Evolutionary conservation across 2,797 vertebrate genomes (phyloP), one percentile per base, ranked within the genome.

Genomic region (Spatula clypeata): DNA sequence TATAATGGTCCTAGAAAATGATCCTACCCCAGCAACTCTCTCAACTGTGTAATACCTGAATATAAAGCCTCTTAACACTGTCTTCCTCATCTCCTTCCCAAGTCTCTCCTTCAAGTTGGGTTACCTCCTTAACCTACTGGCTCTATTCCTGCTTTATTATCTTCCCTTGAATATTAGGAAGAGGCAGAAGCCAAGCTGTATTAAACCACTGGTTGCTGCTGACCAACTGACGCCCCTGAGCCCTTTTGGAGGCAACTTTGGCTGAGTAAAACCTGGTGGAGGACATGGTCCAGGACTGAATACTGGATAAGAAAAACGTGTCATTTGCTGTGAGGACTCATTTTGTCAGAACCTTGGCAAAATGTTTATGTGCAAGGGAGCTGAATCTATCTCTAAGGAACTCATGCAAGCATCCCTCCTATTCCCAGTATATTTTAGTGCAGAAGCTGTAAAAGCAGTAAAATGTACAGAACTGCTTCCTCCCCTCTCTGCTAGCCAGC

Each of bases 141-240:
- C 51, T 93, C 82, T 72, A 12, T 76, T 75, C 55, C 32, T 81
- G 70, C 57, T 93, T 95, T 86, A 93, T 94, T 94, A 93, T 94
- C 88, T 91, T 79, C 69, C 85, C 34, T 57, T 53, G 72, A 92
- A 85, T 70, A 94, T 86, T 79, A 80, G 87, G 91, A 49, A 58
- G 74, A 93, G 31, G 51, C 85, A 86, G 72, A 69, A 93, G 73
- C n/a, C 66, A 83, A 62, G 51, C 66, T 94, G 24, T 29, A 67
- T 94, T 96, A 96, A 96, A 87, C 87, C 94, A 69, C 58, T 76
- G 76, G 88, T 55, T 90, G 79, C 87, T 88, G 72, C 89, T 91
- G 81, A 89, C 72, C 38, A 45, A 49, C 38, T 5, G 79, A 72
- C 80, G 65, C 86, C 74, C 80, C 74, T 77, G 77, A 86, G 58